Evolutionary conservation across 2,888 invertebrate genomes (phyloP).

Genomic region (Perithous albicinctus): DNA sequence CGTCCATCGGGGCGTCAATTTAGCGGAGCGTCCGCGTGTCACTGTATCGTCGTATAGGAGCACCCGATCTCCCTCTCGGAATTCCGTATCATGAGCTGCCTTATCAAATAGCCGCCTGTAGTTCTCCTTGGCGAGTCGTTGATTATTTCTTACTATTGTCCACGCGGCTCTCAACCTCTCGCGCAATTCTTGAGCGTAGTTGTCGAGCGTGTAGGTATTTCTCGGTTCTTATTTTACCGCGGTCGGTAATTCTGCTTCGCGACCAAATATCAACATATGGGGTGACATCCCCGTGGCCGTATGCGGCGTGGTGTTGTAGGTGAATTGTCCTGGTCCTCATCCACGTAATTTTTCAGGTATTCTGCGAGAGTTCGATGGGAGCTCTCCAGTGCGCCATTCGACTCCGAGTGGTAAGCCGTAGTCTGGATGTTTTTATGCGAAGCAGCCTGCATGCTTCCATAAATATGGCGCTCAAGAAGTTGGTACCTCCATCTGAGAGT

Average conservation of each 20-base stretch:
- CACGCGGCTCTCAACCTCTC: neutral
- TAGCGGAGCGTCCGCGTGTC: no score
- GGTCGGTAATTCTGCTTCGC: conserved; percentile 30
- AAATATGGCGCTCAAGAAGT: conserved; percentile 27
- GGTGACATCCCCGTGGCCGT: conserved; percentile 42
- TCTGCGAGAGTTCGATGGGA: no score
- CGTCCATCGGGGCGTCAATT: no score
- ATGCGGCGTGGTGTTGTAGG: conserved; percentile 64
- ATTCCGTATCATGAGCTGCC: no score
- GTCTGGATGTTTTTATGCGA: neutral
- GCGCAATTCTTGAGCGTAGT: neutral
- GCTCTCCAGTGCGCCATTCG: no score
- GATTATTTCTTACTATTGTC: no score
- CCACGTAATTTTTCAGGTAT: neutral
- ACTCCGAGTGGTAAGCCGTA: no score
- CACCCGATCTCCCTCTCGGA: no score
- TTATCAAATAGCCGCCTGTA: no score
- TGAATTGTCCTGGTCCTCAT: conserved; percentile 61
- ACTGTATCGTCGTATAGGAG: no score
- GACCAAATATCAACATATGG: conserved; percentile 36
- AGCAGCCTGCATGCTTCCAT: neutral
- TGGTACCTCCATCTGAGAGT: conserved; percentile 45
- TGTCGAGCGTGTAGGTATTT: neutral
- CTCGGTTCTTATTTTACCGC: neutral
- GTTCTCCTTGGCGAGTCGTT: no score